Conservation (phyloP, 1,140 invertebrate genomes). For the Diplogasteroides magnus region DNA sequence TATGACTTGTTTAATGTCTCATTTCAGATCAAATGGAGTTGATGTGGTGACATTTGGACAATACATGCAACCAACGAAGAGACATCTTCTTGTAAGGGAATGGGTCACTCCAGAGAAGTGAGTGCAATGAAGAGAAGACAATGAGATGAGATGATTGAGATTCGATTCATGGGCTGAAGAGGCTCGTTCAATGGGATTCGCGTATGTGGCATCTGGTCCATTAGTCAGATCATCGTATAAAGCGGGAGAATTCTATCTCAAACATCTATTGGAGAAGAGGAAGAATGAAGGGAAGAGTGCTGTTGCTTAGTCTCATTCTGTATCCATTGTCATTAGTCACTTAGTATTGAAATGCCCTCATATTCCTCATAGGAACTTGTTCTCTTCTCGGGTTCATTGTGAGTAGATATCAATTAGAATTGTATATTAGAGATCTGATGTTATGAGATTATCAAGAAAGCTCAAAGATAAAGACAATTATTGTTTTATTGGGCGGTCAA, state of each 20-base stretch:
- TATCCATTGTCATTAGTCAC: no score
- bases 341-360: no score
- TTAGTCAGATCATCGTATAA: constrained; percentile 93
- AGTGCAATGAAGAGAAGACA: not conserved
- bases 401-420: no score
- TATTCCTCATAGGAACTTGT: no score
- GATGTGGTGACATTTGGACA: constrained; percentile 95
- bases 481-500: no score
- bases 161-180: constrained; percentile 81
- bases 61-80: constrained; percentile 98
- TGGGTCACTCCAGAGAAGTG: constrained; percentile 90
- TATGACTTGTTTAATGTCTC: no score
- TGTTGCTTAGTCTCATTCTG: constrained; percentile 8
- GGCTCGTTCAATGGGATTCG: constrained; percentile 81
- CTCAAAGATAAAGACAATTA: no score
- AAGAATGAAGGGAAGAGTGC: constrained; percentile 8
- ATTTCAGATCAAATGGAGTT: constrained; percentile 64
- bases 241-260: constrained; percentile 69
- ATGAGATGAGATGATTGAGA: no score
- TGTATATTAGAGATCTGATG: no score
- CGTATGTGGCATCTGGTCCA: constrained; percentile 94
- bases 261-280: constrained; percentile 46
- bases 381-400: no score
- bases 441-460: no score
- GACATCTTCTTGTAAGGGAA: constrained; percentile 76